Conservation (phyloP, 2,888 invertebrate species). For the Hyposoter didymator region DNA sequence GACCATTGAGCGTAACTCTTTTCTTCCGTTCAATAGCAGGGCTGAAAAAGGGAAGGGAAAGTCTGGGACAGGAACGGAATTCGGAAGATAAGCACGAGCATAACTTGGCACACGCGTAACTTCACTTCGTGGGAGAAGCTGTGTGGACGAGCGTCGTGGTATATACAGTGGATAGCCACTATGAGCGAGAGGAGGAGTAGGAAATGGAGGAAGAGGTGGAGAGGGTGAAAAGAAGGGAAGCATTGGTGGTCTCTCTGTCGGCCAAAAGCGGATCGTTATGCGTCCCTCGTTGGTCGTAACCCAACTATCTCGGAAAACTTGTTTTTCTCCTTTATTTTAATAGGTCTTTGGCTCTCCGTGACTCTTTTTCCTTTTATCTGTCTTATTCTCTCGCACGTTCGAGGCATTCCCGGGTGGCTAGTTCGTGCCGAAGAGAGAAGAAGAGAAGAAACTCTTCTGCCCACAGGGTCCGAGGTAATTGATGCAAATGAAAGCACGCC, state of each 20-base stretch:
- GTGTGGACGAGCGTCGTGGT: constrained; percentile 24
- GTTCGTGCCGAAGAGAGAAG: constrained; percentile 73
- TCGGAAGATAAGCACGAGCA: constrained; percentile 81
- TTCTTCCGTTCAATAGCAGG: constrained; percentile 9
- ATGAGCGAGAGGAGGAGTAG: constrained; percentile 65
- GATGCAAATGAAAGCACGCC: constrained; percentile 80
- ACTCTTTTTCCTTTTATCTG: constrained; percentile 67
- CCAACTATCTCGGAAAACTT: constrained; percentile 82
- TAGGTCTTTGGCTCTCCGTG: constrained; percentile 74
- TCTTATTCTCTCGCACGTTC: constrained; percentile 75
- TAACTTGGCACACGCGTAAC: constrained; percentile 80
- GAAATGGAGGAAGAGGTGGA: constrained; percentile 55
- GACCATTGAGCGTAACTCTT: constrained; percentile 13
- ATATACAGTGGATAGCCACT: constrained; percentile 67
- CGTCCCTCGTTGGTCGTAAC: constrained; percentile 83
- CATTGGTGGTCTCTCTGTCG: constrained; percentile 40
- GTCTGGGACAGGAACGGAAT: constrained; percentile 76
- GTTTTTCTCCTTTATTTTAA: constrained; percentile 82
- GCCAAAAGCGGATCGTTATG: constrained; percentile 78
- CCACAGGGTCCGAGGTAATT: constrained; percentile 78
- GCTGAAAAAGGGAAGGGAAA: constrained; percentile 65
- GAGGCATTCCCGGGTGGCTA: constrained; percentile 79
- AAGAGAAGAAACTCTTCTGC: constrained; percentile 78
- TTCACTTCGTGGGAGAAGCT: constrained; percentile 64
- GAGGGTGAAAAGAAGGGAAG: constrained; percentile 19